phyloP scores from a whole-genome alignment of 2,888 invertebrate genomes.

The Microplitis deprimator region DNA sequence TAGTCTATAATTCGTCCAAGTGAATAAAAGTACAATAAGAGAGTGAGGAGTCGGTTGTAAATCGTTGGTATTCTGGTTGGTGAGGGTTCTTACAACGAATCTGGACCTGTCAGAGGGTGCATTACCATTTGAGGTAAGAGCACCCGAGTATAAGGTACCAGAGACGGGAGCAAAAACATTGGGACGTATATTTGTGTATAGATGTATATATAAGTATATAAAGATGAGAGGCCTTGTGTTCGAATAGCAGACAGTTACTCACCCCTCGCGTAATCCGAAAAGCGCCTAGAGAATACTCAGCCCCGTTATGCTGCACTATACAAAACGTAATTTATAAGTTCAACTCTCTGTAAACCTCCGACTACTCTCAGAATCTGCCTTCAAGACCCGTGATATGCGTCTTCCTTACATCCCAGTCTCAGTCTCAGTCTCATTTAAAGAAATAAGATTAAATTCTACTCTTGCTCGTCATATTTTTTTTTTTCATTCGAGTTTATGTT shows the following conservation, averaged over 20 bases:
- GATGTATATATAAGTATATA: not conserved
- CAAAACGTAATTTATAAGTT: constrained; percentile 51
- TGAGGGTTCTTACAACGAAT: constrained; percentile 34
- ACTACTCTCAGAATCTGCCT: not conserved
- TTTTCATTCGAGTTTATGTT: too few relatives aligned
- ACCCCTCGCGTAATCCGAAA: constrained; percentile 47
- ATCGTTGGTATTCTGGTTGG: constrained; percentile 37
- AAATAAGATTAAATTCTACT: not conserved
- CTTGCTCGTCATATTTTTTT: not conserved
- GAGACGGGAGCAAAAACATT: not conserved
- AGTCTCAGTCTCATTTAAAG: not conserved
- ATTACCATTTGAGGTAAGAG: constrained; percentile 37
- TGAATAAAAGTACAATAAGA: constrained; percentile 33
- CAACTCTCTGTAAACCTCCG: constrained; percentile 44
- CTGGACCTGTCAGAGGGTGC: constrained; percentile 42
- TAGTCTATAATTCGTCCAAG: constrained; percentile 38
- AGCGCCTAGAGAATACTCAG: constrained; percentile 45
- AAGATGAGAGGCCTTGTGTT: constrained; percentile 32
- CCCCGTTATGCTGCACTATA: constrained; percentile 37
- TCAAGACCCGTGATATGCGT: constrained; percentile 26
- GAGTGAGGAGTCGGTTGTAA: constrained; percentile 27
- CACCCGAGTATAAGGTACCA: not conserved
- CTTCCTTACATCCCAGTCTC: not conserved
- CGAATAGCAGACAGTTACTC: constrained; percentile 44
- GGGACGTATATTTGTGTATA: not conserved